Percentiles rank a stretch among this genome's conserved stretches.
Conservation (phyloP, 2,888 invertebrate species). For the Hemithea aestivaria region DNA sequence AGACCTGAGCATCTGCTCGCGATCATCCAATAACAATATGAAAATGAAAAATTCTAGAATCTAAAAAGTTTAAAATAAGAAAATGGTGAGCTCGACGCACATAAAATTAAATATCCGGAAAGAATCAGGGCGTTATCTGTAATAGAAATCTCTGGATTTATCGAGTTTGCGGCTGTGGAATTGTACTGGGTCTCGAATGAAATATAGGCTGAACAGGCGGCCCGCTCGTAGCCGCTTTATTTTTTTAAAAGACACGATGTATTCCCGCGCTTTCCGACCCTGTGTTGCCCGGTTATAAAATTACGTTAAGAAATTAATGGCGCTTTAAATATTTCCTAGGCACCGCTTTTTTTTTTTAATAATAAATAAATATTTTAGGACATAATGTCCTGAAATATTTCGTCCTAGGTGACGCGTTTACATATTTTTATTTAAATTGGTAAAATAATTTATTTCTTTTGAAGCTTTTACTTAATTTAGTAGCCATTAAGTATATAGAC, state of each 20-base stretch:
- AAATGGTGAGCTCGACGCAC: conserved; percentile 45
- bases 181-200: conserved; percentile 56
- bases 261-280: conserved; percentile 42
- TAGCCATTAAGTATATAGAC: too few relatives aligned
- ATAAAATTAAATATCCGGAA: conserved; percentile 74
- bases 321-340: too few relatives aligned
- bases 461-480: too few relatives aligned
- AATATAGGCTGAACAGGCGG: conserved; percentile 60
- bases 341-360: not conserved
- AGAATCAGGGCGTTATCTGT: conserved; percentile 72
- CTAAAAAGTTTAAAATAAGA: conserved; percentile 50
- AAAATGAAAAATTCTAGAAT: conserved; percentile 26
- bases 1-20: not conserved
- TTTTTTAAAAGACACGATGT: conserved; percentile 47
- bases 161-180: conserved; percentile 60
- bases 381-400: too few relatives aligned
- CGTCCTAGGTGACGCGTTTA: too few relatives aligned
- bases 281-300: conserved; percentile 8
- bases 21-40: conserved; percentile 19
- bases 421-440: too few relatives aligned
- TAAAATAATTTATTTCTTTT: too few relatives aligned
- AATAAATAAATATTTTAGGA: too few relatives aligned
- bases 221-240: conserved; percentile 34
- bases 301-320: too few relatives aligned
- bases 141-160: conserved; percentile 75